These are phyloP conservation scores for Melieria crassipennis DNA, from an alignment of 2,888 invertebrate species.

Conservation along the genomic window DNA sequence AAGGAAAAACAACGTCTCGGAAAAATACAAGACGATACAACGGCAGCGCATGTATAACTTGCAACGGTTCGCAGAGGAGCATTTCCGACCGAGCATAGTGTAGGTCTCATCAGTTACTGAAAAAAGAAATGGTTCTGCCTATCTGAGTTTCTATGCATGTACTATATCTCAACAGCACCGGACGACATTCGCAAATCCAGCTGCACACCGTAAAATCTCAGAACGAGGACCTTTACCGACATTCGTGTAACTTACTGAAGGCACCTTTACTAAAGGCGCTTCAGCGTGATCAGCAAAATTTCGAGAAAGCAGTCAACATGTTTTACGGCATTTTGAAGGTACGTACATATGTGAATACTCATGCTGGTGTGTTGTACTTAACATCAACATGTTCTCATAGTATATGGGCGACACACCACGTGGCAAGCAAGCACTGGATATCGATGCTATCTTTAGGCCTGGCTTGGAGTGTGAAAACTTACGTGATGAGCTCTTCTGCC, in stretches of 20 bases:
- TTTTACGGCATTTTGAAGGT: constrained; percentile 81
- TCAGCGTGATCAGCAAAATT: constrained; percentile 74
- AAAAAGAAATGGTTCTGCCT: neutral
- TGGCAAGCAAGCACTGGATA: constrained; percentile 79
- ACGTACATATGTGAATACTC: constrained; percentile 60
- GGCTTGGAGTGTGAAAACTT: constrained; percentile 79
- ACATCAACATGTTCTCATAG: constrained; percentile 50
- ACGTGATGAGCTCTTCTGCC: constrained; percentile 92
- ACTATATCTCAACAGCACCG: constrained; percentile 50
- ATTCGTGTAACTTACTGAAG: constrained; percentile 82
- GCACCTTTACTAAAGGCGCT: constrained; percentile 84
- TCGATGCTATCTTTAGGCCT: constrained; percentile 86
- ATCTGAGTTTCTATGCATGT: constrained; percentile 41
- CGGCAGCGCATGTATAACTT: constrained; percentile 82
- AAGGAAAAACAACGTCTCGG: constrained; percentile 66
- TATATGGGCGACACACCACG: constrained; percentile 93
- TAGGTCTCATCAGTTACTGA: constrained; percentile 37
- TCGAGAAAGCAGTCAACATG: constrained; percentile 78
- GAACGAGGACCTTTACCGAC: constrained; percentile 82
- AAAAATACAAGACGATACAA: constrained; percentile 70
- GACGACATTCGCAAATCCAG: constrained; percentile 68
- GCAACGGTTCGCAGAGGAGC: constrained; percentile 82
- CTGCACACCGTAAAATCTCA: constrained; percentile 74
- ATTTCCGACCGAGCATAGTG: constrained; percentile 72
- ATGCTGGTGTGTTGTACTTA: neutral